Conservation (phyloP, 2,888 invertebrate species). For the Scaptomyza parva region DNA sequence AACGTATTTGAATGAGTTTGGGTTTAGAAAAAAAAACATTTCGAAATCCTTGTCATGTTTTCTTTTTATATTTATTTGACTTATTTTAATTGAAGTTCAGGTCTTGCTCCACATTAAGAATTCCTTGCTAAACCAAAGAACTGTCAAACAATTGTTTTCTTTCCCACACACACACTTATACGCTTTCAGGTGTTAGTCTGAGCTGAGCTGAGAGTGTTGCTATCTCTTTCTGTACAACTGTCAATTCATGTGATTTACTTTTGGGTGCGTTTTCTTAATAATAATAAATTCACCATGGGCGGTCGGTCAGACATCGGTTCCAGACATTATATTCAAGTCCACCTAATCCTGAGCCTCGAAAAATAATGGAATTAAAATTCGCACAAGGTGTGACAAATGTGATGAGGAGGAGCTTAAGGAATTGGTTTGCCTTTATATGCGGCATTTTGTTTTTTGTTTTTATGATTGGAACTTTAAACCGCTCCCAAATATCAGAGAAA, state of each 20-base stretch:
- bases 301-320: slow-evolving; percentile 45
- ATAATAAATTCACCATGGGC: slow-evolving; percentile 75
- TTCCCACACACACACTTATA: slow-evolving; percentile 9
- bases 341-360: slow-evolving; percentile 14
- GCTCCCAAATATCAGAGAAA: slow-evolving; percentile 2
- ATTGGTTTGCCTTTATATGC: not conserved
- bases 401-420: slow-evolving; percentile 39
- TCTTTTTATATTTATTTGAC: not conserved
- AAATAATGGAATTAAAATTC: slow-evolving; percentile 36
- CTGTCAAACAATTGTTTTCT: not conserved
- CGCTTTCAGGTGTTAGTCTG: slow-evolving; percentile 43
- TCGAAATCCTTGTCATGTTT: not conserved
- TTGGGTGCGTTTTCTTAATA: slow-evolving; percentile 42
- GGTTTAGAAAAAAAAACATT: not conserved
- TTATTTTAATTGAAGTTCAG: not conserved
- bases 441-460: slow-evolving; percentile 7
- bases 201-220: not conserved
- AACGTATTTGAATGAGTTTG: not conserved
- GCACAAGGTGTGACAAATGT: slow-evolving; percentile 53
- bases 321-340: not conserved
- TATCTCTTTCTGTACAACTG: slow-evolving; percentile 20
- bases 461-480: slow-evolving; percentile 36
- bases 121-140: not conserved
- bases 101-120: not conserved
- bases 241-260: slow-evolving; percentile 53